phyloP scores from a whole-genome alignment of 2,797 vertebrate genomes.

The Dryobates pubescens region DNA sequence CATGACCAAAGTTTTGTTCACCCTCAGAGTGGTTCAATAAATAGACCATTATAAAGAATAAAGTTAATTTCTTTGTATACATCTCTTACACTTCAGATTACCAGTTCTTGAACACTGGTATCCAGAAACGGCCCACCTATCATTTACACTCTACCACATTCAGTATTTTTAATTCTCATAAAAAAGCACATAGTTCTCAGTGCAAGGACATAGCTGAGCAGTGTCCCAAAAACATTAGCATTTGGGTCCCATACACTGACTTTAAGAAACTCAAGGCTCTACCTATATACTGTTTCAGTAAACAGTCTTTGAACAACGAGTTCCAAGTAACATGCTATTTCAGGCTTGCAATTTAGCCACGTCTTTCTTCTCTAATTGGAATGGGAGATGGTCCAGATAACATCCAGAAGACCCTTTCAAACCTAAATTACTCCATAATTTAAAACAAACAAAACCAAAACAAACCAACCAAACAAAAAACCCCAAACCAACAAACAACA shows the following conservation, averaged over 20 bases:
- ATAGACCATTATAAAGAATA: background rate
- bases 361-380: background rate
- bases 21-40: background rate
- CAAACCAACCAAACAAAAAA: background rate
- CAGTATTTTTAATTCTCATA: background rate
- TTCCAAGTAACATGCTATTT: background rate
- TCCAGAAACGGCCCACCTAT: background rate
- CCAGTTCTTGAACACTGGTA: background rate
- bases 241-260: background rate
- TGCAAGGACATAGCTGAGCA: background rate
- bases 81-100: background rate
- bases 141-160: background rate
- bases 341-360: background rate
- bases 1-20: background rate
- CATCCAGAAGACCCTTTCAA: background rate
- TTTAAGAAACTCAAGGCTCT: background rate
- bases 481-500: no score
- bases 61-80: background rate
- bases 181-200: background rate
- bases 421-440: background rate
- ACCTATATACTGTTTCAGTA: background rate
- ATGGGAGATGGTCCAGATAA: background rate
- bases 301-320: background rate
- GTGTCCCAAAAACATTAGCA: background rate
- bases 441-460: background rate